phyloP scores from a whole-genome alignment of 2,797 vertebrate genomes.

The Linurgus olivaceus region DNA sequence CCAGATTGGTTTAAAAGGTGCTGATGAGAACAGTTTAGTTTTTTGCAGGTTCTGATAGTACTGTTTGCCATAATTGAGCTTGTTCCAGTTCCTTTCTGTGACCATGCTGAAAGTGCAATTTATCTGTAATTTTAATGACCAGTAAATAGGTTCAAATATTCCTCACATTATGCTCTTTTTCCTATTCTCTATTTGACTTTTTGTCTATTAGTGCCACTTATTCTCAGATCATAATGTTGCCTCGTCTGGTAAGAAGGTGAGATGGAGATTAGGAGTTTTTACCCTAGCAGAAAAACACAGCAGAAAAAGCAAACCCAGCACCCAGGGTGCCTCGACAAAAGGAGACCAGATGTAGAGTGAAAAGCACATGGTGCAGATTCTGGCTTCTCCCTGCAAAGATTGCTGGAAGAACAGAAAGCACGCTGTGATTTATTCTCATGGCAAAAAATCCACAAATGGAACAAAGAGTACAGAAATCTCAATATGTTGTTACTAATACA shows the following conservation, averaged over 20 bases:
- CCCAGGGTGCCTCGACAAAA: not conserved
- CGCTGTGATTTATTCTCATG: conserved; percentile 52
- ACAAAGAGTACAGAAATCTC: conserved; percentile 63
- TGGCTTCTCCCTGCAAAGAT: conserved; percentile 34
- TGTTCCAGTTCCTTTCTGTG: not conserved
- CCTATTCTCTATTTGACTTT: not conserved
- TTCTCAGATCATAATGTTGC: not conserved
- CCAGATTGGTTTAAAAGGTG: conserved; percentile 7
- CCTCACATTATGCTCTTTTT: not conserved
- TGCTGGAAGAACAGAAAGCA: conserved; percentile 50
- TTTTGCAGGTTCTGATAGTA: conserved; percentile 8
- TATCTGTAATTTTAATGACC: not conserved
- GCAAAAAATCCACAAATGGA: conserved; percentile 35
- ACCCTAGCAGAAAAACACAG: not conserved
- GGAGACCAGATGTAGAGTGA: conserved; percentile 35
- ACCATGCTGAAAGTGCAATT: not conserved
- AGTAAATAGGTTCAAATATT: not conserved
- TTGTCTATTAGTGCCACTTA: not conserved
- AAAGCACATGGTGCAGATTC: conserved; percentile 12
- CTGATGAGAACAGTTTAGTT: not conserved
- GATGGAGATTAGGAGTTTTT: not conserved
- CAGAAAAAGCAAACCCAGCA: not conserved
- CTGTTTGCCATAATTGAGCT: not conserved
- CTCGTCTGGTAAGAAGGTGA: not conserved
- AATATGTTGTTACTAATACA: conserved; percentile 61